Percentiles rank a stretch among this genome's conserved stretches.
phyloP scores from a whole-genome alignment of 2,888 invertebrate genomes.

The Orthosia gothica region DNA sequence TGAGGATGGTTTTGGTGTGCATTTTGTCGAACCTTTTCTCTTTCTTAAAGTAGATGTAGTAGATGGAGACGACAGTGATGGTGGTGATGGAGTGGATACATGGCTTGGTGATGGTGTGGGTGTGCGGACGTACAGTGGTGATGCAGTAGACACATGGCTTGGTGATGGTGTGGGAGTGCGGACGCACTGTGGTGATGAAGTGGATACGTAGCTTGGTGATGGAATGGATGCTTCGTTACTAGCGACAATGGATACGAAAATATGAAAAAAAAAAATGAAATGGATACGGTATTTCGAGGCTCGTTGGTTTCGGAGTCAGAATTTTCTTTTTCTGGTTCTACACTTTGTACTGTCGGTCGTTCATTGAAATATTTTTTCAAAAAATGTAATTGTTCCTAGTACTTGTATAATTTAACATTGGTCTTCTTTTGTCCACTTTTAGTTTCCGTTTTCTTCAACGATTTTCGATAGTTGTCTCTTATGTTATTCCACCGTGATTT shows the following conservation, averaged over 20 bases:
- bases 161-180: constrained; percentile 37
- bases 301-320: constrained; percentile 49
- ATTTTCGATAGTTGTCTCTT: constrained; percentile 40
- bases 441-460: constrained; percentile 49
- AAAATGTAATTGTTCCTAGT: constrained; percentile 47
- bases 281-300: constrained; percentile 51
- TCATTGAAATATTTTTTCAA: constrained; percentile 46
- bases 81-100: constrained; percentile 47
- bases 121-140: constrained; percentile 47
- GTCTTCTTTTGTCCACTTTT: constrained; percentile 45
- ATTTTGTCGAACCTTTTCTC: constrained; percentile 58
- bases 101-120: constrained; percentile 48
- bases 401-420: constrained; percentile 54
- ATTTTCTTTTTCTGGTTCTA: constrained; percentile 49
- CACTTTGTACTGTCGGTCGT: constrained; percentile 48
- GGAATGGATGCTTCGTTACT: constrained; percentile 47
- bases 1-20: constrained; percentile 57
- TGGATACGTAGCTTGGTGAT: constrained; percentile 16
- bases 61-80: constrained; percentile 51
- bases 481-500: constrained; percentile 42
- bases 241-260: constrained; percentile 50
- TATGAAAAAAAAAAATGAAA: no score
- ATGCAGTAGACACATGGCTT: constrained; percentile 19
- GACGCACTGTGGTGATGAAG: constrained; percentile 46
- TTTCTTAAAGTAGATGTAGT: constrained; percentile 50